phyloP scores from a whole-genome alignment of 2,888 invertebrate species.

The Epinotia brunnichana region DNA sequence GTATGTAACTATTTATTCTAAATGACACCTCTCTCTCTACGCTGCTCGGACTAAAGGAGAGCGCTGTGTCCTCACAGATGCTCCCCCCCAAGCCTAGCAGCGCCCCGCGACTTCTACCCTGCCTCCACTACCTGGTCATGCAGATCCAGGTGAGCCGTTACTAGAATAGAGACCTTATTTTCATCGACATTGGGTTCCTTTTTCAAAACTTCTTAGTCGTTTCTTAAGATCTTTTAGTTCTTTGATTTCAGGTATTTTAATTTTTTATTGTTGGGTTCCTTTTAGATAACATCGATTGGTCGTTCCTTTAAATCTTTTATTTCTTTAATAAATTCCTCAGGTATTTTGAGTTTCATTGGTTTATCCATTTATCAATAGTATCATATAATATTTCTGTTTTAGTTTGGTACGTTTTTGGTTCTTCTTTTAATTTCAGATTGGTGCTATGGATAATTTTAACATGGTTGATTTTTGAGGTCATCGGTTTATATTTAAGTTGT shows the following conservation, averaged over 20 bases:
- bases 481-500: background rate
- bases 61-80: conserved; percentile 79
- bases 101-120: conserved; percentile 73
- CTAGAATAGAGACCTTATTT: conserved; percentile 64
- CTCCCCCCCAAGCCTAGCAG: conserved; percentile 77
- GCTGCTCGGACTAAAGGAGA: conserved; percentile 75
- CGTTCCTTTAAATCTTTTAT: background rate
- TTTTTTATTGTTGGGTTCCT: background rate
- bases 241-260: too few relatives aligned
- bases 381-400: background rate
- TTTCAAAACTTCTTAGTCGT: conserved; percentile 10
- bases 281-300: background rate
- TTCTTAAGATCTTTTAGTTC: background rate
- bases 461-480: background rate
- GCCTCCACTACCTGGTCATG: conserved; percentile 77
- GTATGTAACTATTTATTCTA: background rate
- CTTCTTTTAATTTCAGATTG: background rate
- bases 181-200: conserved; percentile 47
- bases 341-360: background rate
- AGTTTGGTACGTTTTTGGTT: background rate
- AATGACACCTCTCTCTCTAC: conserved; percentile 53
- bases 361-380: background rate
- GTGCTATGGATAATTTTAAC: background rate
- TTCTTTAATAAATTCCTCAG: background rate
- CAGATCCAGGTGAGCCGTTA: conserved; percentile 81